Base-by-base conservation (phyloP, 1,140 invertebrate species). In the Drosophila parabipectinata region DNA sequence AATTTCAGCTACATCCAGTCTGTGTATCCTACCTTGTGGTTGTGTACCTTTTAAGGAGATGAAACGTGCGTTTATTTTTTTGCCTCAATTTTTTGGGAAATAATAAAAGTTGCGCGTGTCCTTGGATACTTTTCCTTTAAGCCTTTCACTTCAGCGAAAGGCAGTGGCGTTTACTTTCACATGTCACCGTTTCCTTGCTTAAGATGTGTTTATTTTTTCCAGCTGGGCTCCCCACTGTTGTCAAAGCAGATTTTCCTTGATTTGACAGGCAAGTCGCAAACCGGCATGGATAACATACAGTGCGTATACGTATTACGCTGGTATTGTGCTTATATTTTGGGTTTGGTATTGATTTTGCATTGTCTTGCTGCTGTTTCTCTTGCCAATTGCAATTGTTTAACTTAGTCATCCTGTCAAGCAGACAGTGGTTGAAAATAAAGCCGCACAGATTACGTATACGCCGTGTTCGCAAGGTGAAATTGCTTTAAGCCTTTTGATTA, bases 191-290 rank as follows among this genome's bases (percentile, higher is more conserved):
- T 57, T 8, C n/a, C 47, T 5, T 26, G 7, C 51, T 45, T 24
- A 24, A 34, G 30, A 50, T 32, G 8, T 26, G 24, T 32, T n/a
- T 39, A 34, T 4, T 37, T 51, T 51, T 58, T 52, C 30, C 62
- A 14, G 15, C 18, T 50, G 39, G n/a, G 45, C 21, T 58, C 58
- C 21, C 67, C 41, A 41, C 48, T 55, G 64, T 72, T 83, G 75
- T 79, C 79, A 67, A 52, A 79, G 61, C 71, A 57, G 69, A 79
- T 83, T 83, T 79, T 53, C 71, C 60, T 51, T 68, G 80, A 79
- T 72, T 79, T 83, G 79, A 53, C 41, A 41, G 24, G 56, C 21
- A 24, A 3, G 14, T 9, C 0, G 1, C 7, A 15, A 9, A 4
- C 5, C 18, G 28, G 18, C 26, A 15, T 32, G 7, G 21, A 32